Base-by-base conservation (phyloP, 1,140 invertebrate species). In the Drosophila sproati region DNA sequence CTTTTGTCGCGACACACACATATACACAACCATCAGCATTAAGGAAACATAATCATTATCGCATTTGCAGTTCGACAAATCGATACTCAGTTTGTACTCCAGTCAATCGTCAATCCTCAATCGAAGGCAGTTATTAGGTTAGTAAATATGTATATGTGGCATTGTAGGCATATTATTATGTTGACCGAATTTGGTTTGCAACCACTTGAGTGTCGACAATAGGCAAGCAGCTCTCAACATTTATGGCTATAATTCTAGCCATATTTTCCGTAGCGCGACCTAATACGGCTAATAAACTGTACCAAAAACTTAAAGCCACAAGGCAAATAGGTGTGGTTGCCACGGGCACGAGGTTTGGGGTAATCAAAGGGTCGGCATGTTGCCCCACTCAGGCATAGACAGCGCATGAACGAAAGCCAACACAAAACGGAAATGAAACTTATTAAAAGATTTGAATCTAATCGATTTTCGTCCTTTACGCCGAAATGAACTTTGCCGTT, bases 371-470 rank as follows among this genome's bases (percentile, higher is more conserved):
- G 74, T 52, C 28, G 32, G 43, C 32, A 20, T 57, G 48, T 45
- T 35, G 28, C 64, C 37, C 43, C 32, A 41, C 12, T 54, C 31
- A 57, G 69, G 41, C 68, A 66, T 70, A 88, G 80, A 80, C 80
- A 83, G 80, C 52, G 57, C 66, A 56, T 70, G 60, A 78, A 59
- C 77, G 80, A 88, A 88, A 78, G 80, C 74, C 71, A 88, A 68
- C 87, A 80, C 88, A 91, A 85, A 82, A 75, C 88, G 88, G 88
- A 91, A 91, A 91, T 88, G 82, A 91, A 91, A 91, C 88, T 91
- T 91, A 91, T 91, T 91, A 91, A 91, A 91, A 91, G 88, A 91
- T 91, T 91, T 91, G 88, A 87, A 91, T 91, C 88, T 91, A 91
- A 91, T 91, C 88, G 88, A 91, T 91, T 91, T 91, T 88, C 77